These are phyloP conservation scores for Pelodytes ibericus DNA, from an alignment of 2,797 vertebrate genomes.

Conservation along the genomic window DNA sequence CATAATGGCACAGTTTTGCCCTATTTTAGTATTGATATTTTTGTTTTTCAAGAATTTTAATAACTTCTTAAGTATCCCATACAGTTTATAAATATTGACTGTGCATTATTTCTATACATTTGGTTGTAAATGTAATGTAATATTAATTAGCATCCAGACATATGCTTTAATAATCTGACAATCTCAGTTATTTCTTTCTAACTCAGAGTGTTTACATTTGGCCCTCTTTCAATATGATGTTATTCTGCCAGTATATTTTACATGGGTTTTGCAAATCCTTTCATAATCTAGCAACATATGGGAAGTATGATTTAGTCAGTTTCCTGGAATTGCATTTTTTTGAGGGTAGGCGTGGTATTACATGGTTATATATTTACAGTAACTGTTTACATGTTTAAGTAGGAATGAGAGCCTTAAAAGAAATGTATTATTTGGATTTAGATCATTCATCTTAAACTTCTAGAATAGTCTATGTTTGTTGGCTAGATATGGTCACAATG, in stretches of 20 bases:
- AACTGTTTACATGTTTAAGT: too few species aligned
- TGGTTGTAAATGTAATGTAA: conserved; percentile 24
- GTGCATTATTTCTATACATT: conserved; percentile 32
- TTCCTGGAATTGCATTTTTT: conserved; percentile 4
- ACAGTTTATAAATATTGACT: background rate
- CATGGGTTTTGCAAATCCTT: conserved; percentile 36
- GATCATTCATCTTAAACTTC: too few species aligned
- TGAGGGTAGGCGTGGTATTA: too few species aligned
- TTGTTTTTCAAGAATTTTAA: background rate
- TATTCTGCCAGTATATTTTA: conserved; percentile 25
- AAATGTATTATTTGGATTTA: too few species aligned
- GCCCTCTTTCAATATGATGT: conserved; percentile 25
- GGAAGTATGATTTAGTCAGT: conserved; percentile 28
- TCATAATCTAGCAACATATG: conserved; percentile 27
- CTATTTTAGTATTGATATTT: background rate
- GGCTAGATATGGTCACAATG: too few species aligned
- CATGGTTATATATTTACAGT: too few species aligned
- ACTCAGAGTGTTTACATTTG: conserved; percentile 28
- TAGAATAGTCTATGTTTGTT: too few species aligned
- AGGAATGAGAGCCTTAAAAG: too few species aligned
- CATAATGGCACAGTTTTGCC: background rate
- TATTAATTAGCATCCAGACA: conserved; percentile 37
- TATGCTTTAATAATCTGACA: conserved; percentile 26
- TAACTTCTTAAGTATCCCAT: background rate
- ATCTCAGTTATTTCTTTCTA: conserved; percentile 18